phyloP scores from a whole-genome alignment of 2,797 vertebrate species.

The Momotus momota region DNA sequence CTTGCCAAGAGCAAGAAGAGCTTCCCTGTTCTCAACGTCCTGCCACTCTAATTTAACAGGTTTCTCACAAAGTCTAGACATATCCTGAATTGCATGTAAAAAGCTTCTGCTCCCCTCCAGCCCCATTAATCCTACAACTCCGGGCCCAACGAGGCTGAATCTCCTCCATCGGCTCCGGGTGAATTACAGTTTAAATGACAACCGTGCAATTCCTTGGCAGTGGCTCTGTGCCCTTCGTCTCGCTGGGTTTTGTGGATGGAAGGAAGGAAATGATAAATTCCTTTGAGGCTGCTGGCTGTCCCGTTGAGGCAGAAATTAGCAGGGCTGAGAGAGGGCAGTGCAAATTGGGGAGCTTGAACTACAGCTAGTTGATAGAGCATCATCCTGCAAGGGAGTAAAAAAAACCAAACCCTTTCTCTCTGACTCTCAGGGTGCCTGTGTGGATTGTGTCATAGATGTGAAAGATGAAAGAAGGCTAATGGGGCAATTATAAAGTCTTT shows the following conservation, averaged over 20 bases:
- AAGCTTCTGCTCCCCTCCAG: conserved; percentile 36
- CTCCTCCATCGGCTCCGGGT: not conserved
- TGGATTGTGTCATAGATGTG: conserved; percentile 17
- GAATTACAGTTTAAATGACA: conserved; percentile 65
- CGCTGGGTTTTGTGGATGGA: not conserved
- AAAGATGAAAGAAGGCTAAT: conserved; percentile 53
- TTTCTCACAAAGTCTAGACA: conserved; percentile 68
- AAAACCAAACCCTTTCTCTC: not conserved
- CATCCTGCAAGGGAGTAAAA: not conserved
- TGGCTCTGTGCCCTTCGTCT: not conserved
- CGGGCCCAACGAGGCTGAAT: not conserved
- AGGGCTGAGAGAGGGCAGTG: not conserved
- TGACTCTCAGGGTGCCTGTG: conserved; percentile 9
- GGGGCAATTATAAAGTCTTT: conserved; percentile 41
- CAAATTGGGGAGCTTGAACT: not conserved
- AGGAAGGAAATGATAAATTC: not conserved
- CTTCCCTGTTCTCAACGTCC: conserved; percentile 10
- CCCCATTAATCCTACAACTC: conserved; percentile 53
- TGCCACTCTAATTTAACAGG: conserved; percentile 50
- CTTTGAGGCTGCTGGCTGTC: not conserved
- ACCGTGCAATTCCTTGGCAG: conserved; percentile 4
- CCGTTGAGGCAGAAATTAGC: conserved; percentile 14
- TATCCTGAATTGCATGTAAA: conserved; percentile 65
- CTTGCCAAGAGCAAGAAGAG: conserved; percentile 46
- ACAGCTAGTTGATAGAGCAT: not conserved